phyloP scores from a whole-genome alignment of 2,113 vertebrate genomes.

The Gila orcuttii region DNA sequence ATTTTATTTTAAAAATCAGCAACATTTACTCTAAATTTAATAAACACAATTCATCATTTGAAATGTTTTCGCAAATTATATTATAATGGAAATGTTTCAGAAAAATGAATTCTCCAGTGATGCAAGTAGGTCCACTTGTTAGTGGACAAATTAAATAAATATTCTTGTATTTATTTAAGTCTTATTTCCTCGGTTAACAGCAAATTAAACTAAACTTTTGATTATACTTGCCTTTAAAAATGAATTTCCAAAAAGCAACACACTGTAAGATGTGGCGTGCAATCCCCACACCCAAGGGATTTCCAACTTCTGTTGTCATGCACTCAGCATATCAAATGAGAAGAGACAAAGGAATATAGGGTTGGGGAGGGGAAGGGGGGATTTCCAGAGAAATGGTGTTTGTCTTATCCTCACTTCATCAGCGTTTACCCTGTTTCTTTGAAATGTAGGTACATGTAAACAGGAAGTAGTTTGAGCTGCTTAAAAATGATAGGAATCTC shows the following conservation, averaged over 20 bases:
- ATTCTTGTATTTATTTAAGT: neutral
- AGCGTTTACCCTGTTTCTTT: constrained; percentile 31
- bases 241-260: neutral
- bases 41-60: no score
- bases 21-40: neutral
- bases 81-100: neutral
- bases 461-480: neutral
- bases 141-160: neutral
- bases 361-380: constrained; percentile 9
- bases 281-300: constrained; percentile 43
- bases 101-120: neutral
- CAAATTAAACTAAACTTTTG: neutral
- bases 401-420: constrained; percentile 31
- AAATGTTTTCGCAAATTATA: neutral
- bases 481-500: constrained; percentile 3
- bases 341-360: neutral
- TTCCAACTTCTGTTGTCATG: constrained; percentile 46
- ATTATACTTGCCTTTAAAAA: constrained; percentile 7
- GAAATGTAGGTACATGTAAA: constrained; percentile 44
- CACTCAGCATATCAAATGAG: constrained; percentile 17
- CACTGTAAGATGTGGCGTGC: constrained; percentile 10
- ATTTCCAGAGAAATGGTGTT: constrained; percentile 46
- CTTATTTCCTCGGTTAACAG: neutral
- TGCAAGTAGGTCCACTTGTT: neutral
- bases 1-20: neutral